Conservation (phyloP, 2,797 vertebrate genomes). For the Channallabes apus region DNA sequence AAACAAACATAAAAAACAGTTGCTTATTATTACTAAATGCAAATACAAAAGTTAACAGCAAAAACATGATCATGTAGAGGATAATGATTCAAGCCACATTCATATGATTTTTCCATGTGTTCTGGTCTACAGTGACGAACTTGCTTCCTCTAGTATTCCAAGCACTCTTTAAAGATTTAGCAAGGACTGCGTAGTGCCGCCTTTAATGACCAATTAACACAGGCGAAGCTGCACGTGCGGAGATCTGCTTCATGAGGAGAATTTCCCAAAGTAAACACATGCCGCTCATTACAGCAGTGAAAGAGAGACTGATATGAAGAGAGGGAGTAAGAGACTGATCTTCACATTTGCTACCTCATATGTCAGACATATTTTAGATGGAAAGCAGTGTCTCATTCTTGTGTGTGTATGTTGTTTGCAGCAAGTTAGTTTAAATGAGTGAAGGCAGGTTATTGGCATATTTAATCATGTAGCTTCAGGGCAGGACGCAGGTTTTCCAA, state of each 20-base stretch:
- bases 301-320: conserved; percentile 53
- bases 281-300: conserved; percentile 51
- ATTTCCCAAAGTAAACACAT: conserved; percentile 72
- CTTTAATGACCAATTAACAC: conserved; percentile 85
- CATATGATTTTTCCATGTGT: conserved; percentile 59
- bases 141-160: conserved; percentile 73
- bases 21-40: conserved; percentile 63
- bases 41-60: conserved; percentile 74
- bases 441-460: conserved; percentile 76
- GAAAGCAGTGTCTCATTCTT: conserved; percentile 60
- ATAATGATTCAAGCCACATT: conserved; percentile 75
- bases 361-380: conserved; percentile 61
- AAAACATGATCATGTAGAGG: conserved; percentile 73
- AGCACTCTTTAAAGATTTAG: conserved; percentile 83
- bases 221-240: conserved; percentile 68
- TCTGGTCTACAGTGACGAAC: conserved; percentile 69
- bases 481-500: conserved; percentile 73
- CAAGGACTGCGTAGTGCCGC: conserved; percentile 74
- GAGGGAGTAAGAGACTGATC: conserved; percentile 52
- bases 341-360: conserved; percentile 39
- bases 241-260: conserved; percentile 45
- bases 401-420: conserved; percentile 52
- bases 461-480: conserved; percentile 78
- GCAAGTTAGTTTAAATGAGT: conserved; percentile 75
- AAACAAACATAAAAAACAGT: background rate